Evolutionary conservation across 1,140 invertebrate genomes (phyloP), one percentile per base, ranked within the genome.

Genomic region (Magallana gigas): DNA sequence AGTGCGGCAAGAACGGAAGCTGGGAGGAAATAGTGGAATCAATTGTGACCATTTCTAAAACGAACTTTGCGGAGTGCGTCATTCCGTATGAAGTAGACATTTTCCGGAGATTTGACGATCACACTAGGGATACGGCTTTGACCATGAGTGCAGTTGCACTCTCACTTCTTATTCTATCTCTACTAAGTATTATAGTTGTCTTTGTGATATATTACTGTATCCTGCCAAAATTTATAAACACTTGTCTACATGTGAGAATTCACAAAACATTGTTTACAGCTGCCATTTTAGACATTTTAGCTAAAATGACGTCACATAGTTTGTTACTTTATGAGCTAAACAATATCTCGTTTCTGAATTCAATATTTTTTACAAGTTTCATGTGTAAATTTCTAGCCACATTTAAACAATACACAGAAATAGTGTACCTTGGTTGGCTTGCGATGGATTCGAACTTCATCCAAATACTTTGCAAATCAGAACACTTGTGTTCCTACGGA

Each of bases 211-310:
- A 89, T 58, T 81, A 87, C 48, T 86, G 57, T 56, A 60, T 81
- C 16, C 83, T 89, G n/a, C 88, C 88, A 48, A 89, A 87, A 81
- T 89, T 84, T 29, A 83, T 89, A 8, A 89, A 84, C 48, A 57
- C 57, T 18, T 85, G 86, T 36, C 59, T 89, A 6, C 82, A 85
- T 16, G 85, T 89, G 4, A 86, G 71, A 29, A 81, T 89, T 14
- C 82, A 87, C 18, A 89, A 86, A 83, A 85, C 86, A 36, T 62
- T 89, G 8, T 89, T 86, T 68, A 57, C 23, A 12, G 62, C 82
- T 1, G 83, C 84, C 11, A 57, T 76, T n/a, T 87, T 89, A 18
- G 88, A 89, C 8, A 80, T 84, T 11, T 14, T 84, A 11, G 57
- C 60, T 29, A 89, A 89, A 85, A 18, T 89, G 18, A 82, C 68